Conservation (phyloP, 2,797 vertebrate species). For the Setipinna tenuifilis region DNA sequence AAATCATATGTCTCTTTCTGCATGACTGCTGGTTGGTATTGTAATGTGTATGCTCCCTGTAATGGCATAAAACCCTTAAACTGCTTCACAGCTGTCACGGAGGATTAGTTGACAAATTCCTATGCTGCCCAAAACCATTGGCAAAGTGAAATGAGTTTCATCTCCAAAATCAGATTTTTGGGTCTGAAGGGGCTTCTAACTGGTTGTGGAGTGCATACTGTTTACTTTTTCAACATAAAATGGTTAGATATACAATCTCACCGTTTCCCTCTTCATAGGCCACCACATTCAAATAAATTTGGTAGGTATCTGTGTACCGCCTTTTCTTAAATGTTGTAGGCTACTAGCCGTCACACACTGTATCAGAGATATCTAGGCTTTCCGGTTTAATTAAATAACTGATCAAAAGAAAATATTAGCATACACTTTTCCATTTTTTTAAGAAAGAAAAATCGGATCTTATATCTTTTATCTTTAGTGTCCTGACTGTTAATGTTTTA, state of each 20-base stretch:
- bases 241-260: neutral
- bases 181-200: neutral
- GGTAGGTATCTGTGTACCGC: neutral
- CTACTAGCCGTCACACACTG: neutral
- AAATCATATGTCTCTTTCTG: neutral
- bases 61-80: neutral
- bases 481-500: neutral
- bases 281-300: neutral
- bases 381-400: neutral
- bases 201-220: neutral
- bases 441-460: no score
- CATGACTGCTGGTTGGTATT: no score
- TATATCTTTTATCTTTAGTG: neutral
- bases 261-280: neutral
- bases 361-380: neutral
- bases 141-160: neutral
- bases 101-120: conserved; percentile 1
- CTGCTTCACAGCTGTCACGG: neutral
- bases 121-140: neutral
- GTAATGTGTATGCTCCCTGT: neutral
- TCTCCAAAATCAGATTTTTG: conserved; percentile 1
- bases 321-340: neutral
- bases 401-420: neutral
- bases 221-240: neutral
- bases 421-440: neutral